Conservation (phyloP, 2,888 invertebrate species). For the Lycocerus yunnanus region DNA sequence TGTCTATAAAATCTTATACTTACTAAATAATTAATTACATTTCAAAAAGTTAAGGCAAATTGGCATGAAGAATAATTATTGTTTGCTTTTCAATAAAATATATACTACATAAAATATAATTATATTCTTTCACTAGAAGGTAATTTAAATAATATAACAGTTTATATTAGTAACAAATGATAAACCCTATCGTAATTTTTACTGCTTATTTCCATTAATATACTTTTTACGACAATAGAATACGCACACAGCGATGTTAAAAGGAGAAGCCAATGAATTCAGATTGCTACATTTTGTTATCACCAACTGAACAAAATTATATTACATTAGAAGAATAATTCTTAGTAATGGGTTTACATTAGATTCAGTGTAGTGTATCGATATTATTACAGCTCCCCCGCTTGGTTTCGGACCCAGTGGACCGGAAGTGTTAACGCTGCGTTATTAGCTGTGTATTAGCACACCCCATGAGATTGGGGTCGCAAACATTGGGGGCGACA, state of each 20-base stretch:
- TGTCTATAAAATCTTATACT: too few species aligned
- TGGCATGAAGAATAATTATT: background rate
- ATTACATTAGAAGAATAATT: constrained; percentile 31
- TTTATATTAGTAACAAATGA: constrained; percentile 8
- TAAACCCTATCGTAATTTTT: background rate
- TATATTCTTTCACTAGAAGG: background rate
- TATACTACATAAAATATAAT: background rate
- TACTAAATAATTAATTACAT: too few species aligned
- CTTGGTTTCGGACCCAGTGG: constrained; percentile 45
- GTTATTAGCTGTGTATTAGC: constrained; percentile 57
- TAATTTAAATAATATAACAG: constrained; percentile 15
- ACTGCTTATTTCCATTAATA: constrained; percentile 3
- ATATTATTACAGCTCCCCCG: constrained; percentile 30
- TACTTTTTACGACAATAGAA: constrained; percentile 7
- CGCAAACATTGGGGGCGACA: constrained; percentile 41
- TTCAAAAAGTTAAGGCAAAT: background rate
- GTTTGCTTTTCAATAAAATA: background rate
- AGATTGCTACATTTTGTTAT: constrained; percentile 14
- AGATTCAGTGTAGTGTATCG: constrained; percentile 31
- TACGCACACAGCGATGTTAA: background rate
- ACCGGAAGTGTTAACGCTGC: constrained; percentile 58
- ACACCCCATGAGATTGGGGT: constrained; percentile 51
- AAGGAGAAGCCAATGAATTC: constrained; percentile 19
- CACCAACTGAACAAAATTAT: constrained; percentile 27
- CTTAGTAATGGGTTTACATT: constrained; percentile 33